Evolutionary conservation across 2,888 invertebrate species (phyloP), one percentile per base, ranked within the genome.

Genomic region (Formica aserva): DNA sequence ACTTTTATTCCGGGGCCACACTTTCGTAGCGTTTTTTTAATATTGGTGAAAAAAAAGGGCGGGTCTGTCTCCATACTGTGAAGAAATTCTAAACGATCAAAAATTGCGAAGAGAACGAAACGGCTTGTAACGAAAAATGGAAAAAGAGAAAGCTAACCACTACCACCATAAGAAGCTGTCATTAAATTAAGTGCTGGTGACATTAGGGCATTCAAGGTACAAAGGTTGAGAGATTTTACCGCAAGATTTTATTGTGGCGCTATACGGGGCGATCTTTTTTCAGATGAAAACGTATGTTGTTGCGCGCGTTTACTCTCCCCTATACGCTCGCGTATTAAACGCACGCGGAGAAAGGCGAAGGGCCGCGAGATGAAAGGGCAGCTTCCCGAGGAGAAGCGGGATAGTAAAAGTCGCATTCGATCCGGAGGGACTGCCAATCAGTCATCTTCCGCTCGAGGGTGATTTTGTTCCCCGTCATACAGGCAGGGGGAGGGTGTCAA

Each of bases 371-470:
- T 76, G 75, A 84, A 75, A 60, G 72, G 66, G 26, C 72, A 77
- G 67, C 38, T 55, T 48, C 29, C 60, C 78, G 52, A 15, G 29
- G 65, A 89, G 81, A 85, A 67, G 74, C 62, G 60, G 80, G 80
- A 45, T 69, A 45, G 45, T 62, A 65, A 76, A 77, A 67, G 62
- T 77, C 57, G 78, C 6, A 69, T 86, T 83, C 48, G 76, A 86
- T 67, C 66, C 55, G 80, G n/a, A 87, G 86, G 87, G 85, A 63
- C 84, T 88, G 88, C 87, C 90, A 89, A 90, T 90, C 89, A 89
- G 86, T 85, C 86, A 86, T 87, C 86, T 76, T 72, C 67, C 67
- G 76, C 57, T 26, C 81, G 80, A 32, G 76, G 85, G 67, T 86
- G 83, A 83, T 83, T 85, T 85, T 71, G 48, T 78, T 82, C 82